phyloP scores from a whole-genome alignment of 2,888 invertebrate species.

The Harmothoe impar region DNA sequence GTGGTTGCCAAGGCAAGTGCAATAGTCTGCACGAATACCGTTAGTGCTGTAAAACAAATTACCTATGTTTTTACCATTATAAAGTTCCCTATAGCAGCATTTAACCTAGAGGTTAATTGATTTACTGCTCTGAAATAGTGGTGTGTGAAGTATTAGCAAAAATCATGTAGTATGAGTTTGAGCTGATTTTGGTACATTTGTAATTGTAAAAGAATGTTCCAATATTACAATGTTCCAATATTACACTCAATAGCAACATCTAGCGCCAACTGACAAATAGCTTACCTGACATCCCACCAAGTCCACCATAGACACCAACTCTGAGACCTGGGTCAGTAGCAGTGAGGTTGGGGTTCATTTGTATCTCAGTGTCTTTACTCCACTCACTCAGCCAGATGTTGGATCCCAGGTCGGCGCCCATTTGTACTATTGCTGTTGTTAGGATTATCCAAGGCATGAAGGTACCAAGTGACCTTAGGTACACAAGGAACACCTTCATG shows the following conservation, averaged over 20 bases:
- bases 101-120: too few relatives aligned
- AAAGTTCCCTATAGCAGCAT: too few relatives aligned
- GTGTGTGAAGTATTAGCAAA: too few relatives aligned
- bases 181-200: too few relatives aligned
- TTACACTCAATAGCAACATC: too few relatives aligned
- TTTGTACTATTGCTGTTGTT: conserved; percentile 71
- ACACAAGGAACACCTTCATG: conserved; percentile 74
- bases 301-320: conserved; percentile 84
- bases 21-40: conserved; percentile 66
- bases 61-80: too few relatives aligned
- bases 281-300: conserved; percentile 79
- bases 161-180: too few relatives aligned
- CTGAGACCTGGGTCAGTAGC: conserved; percentile 74
- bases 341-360: neutral
- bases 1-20: conserved; percentile 78
- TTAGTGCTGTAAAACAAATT: conserved; percentile 69
- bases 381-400: conserved; percentile 67
- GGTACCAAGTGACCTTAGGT: conserved; percentile 77
- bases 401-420: conserved; percentile 68
- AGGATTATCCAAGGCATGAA: conserved; percentile 71
- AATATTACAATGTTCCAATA: too few relatives aligned
- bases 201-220: too few relatives aligned
- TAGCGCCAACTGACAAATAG: too few relatives aligned
- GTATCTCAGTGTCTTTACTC: conserved; percentile 56
- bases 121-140: too few relatives aligned